Evolutionary conservation across 2,797 vertebrate genomes (phyloP).

Genomic region (Hipposideros larvatus): DNA sequence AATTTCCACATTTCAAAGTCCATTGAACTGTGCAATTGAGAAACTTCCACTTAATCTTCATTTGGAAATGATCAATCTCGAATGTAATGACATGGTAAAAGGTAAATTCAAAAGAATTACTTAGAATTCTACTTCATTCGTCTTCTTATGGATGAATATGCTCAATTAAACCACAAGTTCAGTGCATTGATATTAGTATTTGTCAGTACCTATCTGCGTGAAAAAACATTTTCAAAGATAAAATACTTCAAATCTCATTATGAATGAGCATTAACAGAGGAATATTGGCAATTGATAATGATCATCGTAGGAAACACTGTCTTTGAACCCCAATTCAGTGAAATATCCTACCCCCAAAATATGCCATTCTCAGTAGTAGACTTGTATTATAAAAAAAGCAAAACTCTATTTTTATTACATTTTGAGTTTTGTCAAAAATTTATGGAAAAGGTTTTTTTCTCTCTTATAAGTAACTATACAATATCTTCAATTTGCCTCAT

Average conservation of each 20-base stretch:
- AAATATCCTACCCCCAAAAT: neutral
- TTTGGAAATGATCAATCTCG: conserved; percentile 51
- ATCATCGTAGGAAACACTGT: neutral
- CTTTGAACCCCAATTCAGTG: conserved; percentile 32
- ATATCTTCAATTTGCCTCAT: neutral
- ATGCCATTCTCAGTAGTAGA: neutral
- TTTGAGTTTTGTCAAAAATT: conserved; percentile 46
- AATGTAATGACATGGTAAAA: neutral
- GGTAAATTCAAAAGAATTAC: neutral
- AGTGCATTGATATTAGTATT: neutral
- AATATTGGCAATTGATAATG: neutral
- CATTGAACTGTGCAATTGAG: conserved; percentile 42
- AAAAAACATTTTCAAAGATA: conserved; percentile 37
- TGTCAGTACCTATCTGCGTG: neutral
- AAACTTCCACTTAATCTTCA: conserved; percentile 34
- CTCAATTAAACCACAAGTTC: neutral
- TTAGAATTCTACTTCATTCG: neutral
- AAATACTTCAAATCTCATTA: conserved; percentile 20
- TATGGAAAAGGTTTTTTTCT: neutral
- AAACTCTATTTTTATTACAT: neutral
- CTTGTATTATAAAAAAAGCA: neutral
- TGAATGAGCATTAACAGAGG: neutral
- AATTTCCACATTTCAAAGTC: conserved; percentile 46
- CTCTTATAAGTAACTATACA: neutral
- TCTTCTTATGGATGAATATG: neutral